phyloP scores from a whole-genome alignment of 2,888 invertebrate genomes.

The Amblyteles armatorius region DNA sequence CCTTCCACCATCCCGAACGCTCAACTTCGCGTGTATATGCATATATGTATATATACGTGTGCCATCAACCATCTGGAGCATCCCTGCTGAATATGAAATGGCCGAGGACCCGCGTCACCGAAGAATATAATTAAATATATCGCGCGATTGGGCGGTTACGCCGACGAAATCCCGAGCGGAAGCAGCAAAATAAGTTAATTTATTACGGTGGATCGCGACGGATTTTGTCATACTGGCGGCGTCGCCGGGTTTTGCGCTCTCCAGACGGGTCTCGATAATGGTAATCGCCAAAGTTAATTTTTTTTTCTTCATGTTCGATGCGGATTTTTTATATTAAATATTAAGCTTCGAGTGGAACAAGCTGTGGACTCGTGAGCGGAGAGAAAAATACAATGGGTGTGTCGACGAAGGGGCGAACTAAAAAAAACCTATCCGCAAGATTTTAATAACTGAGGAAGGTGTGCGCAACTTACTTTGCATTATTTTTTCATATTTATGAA shows the following conservation, averaged over 20 bases:
- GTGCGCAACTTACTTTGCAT: no score
- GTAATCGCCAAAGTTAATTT: not conserved
- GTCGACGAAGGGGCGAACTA: no score
- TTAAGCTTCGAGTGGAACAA: no score
- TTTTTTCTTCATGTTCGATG: not conserved
- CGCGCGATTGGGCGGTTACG: conserved; percentile 20
- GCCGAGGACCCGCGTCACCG: conserved; percentile 41
- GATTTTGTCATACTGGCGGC: not conserved
- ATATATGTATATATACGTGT: not conserved
- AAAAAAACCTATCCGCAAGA: no score
- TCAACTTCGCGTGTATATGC: conserved; percentile 1
- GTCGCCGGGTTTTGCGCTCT: not conserved
- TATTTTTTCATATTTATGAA: no score
- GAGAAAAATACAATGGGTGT: no score
- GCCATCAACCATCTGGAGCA: conserved; percentile 32
- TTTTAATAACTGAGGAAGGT: no score
- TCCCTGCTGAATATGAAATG: conserved; percentile 51
- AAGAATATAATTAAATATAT: conserved; percentile 57
- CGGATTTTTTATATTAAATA: no score
- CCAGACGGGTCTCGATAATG: not conserved
- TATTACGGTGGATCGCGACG: not conserved
- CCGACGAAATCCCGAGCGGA: not conserved
- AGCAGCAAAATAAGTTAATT: conserved; percentile 13
- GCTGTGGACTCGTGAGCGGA: no score
- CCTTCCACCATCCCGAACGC: conserved; percentile 20